phyloP scores from a whole-genome alignment of 2,113 vertebrate genomes.

The Propithecus coquereli region DNA sequence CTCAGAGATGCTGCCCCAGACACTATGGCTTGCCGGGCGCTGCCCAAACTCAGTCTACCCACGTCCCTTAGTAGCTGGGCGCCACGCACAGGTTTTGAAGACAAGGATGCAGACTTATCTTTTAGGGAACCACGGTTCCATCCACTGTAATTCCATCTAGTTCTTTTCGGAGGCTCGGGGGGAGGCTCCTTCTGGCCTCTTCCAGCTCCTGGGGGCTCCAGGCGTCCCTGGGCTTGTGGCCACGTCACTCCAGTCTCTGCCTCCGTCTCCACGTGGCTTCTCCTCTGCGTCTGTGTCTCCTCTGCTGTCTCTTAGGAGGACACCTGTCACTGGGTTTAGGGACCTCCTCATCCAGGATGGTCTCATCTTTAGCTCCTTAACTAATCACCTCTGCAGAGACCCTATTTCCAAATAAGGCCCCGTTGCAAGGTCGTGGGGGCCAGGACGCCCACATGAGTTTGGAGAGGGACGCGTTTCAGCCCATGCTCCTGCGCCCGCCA shows the following conservation, averaged over 20 bases:
- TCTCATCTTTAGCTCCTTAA: neutral
- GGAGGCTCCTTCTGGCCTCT: neutral
- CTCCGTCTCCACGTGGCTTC: neutral
- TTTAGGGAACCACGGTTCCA: neutral
- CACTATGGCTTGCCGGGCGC: neutral
- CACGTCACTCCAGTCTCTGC: neutral
- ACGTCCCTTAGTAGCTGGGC: rapidly evolving
- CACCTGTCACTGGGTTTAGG: neutral
- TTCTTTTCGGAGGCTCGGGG: rapidly evolving
- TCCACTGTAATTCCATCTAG: neutral
- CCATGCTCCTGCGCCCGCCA: rapidly evolving
- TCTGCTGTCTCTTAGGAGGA: neutral
- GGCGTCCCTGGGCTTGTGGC: neutral
- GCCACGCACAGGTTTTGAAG: neutral
- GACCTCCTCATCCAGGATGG: neutral
- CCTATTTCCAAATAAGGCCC: rapidly evolving
- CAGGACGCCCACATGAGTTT: rapidly evolving
- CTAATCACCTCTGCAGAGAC: neutral
- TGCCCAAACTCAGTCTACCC: neutral
- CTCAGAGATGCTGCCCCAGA: neutral
- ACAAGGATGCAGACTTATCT: neutral
- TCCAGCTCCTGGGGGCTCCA: neutral
- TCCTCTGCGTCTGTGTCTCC: too few species aligned
- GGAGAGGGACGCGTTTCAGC: neutral
- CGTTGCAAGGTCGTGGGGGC: rapidly evolving